phyloP scores from a whole-genome alignment of 2,888 invertebrate species.

The Rhagophthalmus giganteus region DNA sequence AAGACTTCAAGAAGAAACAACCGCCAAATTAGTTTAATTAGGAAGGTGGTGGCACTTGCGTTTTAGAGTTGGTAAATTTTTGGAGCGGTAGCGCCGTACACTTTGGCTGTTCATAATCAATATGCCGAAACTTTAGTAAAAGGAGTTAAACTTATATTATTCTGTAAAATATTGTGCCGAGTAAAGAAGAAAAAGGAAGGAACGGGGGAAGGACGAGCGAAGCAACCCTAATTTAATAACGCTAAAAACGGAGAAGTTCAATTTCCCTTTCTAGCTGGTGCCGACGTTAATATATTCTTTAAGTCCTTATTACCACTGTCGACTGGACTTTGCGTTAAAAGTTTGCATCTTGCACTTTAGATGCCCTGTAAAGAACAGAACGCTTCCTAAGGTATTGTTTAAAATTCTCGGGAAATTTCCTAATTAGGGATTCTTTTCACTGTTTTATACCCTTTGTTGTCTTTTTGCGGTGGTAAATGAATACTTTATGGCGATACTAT shows the following conservation, averaged over 20 bases:
- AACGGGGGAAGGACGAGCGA: conserved; percentile 36
- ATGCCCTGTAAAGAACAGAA: conserved; percentile 22
- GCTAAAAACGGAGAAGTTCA: conserved; percentile 42
- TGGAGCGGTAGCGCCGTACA: conserved; percentile 6
- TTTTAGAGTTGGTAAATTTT: not conserved
- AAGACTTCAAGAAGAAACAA: too few species aligned
- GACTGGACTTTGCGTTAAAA: conserved; percentile 31
- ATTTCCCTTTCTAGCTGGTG: conserved; percentile 39
- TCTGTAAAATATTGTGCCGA: conserved; percentile 28
- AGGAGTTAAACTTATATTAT: conserved; percentile 35
- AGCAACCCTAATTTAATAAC: conserved; percentile 43
- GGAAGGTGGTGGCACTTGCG: too few species aligned
- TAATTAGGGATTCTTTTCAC: conserved; percentile 37
- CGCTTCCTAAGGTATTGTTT: conserved; percentile 32
- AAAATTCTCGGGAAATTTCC: conserved; percentile 34
- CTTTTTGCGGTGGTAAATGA: conserved; percentile 22
- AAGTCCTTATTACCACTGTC: conserved; percentile 35
- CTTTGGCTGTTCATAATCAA: conserved; percentile 31
- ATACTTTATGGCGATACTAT: conserved; percentile 20
- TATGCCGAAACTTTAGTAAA: conserved; percentile 32
- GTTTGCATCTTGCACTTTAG: conserved; percentile 38
- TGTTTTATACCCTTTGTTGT: conserved; percentile 26
- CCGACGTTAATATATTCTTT: conserved; percentile 41
- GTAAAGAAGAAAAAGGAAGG: conserved; percentile 33
- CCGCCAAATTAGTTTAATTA: too few species aligned